Conservation (phyloP, 2,113 vertebrate species). For the Procapra przewalskii region DNA sequence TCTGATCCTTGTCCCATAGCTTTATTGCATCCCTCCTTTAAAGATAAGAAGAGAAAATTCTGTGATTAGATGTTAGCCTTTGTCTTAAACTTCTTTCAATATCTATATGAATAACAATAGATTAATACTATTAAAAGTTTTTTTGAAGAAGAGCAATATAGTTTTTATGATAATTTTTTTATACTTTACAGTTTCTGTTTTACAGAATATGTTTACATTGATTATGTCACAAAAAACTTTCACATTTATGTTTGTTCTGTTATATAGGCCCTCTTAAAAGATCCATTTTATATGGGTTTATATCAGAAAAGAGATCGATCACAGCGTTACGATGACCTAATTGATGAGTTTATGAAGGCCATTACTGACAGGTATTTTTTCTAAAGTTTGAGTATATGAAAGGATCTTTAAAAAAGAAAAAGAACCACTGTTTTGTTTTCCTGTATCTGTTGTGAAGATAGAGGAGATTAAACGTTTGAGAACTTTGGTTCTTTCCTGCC, state of each 20-base stretch:
- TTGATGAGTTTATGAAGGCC: conserved; percentile 98
- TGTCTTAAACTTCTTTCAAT: conserved; percentile 25
- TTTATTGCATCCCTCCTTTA: background rate
- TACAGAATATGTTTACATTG: background rate
- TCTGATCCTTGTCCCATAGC: fast-evolving
- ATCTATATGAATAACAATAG: background rate
- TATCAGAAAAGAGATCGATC: conserved; percentile 95
- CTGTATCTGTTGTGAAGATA: background rate
- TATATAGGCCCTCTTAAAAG: conserved; percentile 88
- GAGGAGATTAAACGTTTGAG: background rate
- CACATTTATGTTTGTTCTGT: background rate
- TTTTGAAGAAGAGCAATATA: background rate
- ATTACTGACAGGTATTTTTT: conserved; percentile 88
- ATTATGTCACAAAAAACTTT: background rate
- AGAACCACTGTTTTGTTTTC: background rate
- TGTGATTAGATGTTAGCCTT: background rate
- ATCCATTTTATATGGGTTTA: conserved; percentile 96
- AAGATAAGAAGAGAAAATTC: background rate
- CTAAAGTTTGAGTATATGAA: background rate
- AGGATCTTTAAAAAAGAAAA: background rate
- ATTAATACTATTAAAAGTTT: conserved; percentile 6
- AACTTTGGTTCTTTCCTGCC: background rate
- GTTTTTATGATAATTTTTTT: background rate
- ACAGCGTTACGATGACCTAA: conserved; percentile 92
- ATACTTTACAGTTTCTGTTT: background rate